Base-by-base conservation (phyloP, 2,888 invertebrate genomes). In the Hydrotaea diabolus region DNA sequence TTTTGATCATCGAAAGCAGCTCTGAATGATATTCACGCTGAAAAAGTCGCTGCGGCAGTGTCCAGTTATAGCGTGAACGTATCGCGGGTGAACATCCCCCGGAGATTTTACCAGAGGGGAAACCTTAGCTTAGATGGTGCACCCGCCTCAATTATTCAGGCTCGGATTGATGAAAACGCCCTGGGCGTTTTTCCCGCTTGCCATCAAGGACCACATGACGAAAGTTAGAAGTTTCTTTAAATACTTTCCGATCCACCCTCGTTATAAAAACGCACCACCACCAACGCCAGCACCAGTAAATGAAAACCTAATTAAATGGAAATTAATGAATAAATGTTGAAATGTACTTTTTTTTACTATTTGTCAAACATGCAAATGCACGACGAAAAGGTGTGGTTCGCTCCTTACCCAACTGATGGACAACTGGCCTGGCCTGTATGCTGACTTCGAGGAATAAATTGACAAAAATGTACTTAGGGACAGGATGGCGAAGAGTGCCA, bases 271-370 rank as follows among this genome's bases (percentile, higher is more conserved):
- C 15, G n/a, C n/a, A 49, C 1, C n/a, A n/a, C n/a, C n/a, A 49
- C 49, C 57, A 26, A 26, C 36, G 17, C 11, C 55, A 69, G 39
- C 39, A 57, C 23, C 13, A 57, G 62, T 49, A 71, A 57, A 49
- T 69, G 64, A 77, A 86, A 80, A 87, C 81, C 85, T 87, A 88
- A 87, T 87, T 87, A 87, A 88, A 86, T 87, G 86, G 82, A 87
- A 87, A 87, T 87, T 87, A 87, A 88, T 87, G 87, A 87, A 87
- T 80, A 74, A 82, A 82, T 72, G 77, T 81, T 78, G 57, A 64
- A 72, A 72, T 71, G 31, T 76, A 64, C 31, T 69, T 77, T 81
- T 77, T 71, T 64, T 71, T 64, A 82, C 80, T 83, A 83, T 83
- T 79, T 83, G 80, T 83, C 83, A 85, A 83, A 82, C 82, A 83